phyloP scores from a whole-genome alignment of 2,888 invertebrate genomes.

The Hirtodrosophila histrioides region DNA sequence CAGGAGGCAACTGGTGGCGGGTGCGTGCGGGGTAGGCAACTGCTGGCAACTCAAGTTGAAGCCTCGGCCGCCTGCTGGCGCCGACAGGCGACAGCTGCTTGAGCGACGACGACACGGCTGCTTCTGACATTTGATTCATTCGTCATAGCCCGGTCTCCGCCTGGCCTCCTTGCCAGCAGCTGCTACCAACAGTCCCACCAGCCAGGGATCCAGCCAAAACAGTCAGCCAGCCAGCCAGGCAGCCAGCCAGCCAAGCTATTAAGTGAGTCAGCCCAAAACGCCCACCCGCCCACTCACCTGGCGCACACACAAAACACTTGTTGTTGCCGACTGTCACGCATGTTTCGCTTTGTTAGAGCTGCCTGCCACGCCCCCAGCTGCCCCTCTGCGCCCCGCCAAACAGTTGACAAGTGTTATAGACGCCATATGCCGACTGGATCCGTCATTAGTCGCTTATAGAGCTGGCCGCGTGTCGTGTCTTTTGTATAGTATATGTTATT shows the following conservation, averaged over 20 bases:
- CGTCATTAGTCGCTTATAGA: slow-evolving; percentile 39
- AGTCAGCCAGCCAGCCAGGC: slow-evolving; percentile 28
- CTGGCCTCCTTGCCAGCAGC: slow-evolving; percentile 31
- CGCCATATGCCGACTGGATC: slow-evolving; percentile 61
- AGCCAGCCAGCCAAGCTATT: slow-evolving; percentile 46
- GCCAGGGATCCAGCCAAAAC: slow-evolving; percentile 7
- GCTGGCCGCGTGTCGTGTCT: too few species aligned
- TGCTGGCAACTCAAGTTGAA: slow-evolving; percentile 48
- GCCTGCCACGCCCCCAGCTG: slow-evolving; percentile 1
- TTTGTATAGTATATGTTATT: too few species aligned
- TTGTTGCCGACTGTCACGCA: slow-evolving; percentile 70
- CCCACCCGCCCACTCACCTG: slow-evolving; percentile 48
- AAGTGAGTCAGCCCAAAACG: slow-evolving; percentile 45
- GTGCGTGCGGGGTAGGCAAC: neutral
- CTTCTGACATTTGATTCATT: slow-evolving; percentile 83
- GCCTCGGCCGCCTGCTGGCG: slow-evolving; percentile 60
- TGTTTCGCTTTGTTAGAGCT: slow-evolving; percentile 57
- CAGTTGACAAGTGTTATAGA: slow-evolving; percentile 75
- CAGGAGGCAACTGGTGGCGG: too few species aligned
- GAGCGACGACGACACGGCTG: slow-evolving; percentile 76
- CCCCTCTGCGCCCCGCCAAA: slow-evolving; percentile 21
- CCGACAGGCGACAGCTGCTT: slow-evolving; percentile 79
- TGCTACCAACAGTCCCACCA: slow-evolving; percentile 26
- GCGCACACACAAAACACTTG: slow-evolving; percentile 65
- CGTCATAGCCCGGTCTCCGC: slow-evolving; percentile 73